Percentiles rank a stretch among this genome's conserved stretches.
phyloP scores from a whole-genome alignment of 2,888 invertebrate species.

The Hypercompe scribonia region DNA sequence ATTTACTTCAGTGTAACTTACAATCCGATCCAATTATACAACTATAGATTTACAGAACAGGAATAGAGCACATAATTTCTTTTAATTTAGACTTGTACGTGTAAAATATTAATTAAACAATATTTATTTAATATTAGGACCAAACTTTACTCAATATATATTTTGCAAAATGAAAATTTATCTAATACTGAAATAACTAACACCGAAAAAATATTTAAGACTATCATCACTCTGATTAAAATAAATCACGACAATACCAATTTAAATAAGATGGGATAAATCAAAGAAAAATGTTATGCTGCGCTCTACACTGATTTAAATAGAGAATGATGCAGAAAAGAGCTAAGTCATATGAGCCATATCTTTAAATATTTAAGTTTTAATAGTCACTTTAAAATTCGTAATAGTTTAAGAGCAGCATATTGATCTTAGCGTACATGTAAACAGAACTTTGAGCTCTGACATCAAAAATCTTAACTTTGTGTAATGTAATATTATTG shows the following conservation, averaged over 20 bases:
- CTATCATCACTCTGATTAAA: too few relatives aligned
- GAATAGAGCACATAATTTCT: too few relatives aligned
- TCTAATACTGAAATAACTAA: too few relatives aligned
- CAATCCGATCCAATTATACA: too few relatives aligned
- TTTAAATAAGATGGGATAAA: neutral
- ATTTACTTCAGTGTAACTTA: too few relatives aligned
- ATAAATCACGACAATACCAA: neutral
- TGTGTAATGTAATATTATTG: constrained; percentile 25
- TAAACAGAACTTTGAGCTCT: constrained; percentile 4
- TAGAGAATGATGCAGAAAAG: neutral
- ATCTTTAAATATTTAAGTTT: neutral
- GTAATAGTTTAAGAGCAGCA: neutral
- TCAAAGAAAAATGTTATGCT: neutral
- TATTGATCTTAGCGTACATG: neutral
- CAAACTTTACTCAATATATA: too few relatives aligned
- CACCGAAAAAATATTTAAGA: too few relatives aligned
- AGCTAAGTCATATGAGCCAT: neutral
- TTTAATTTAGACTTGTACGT: too few relatives aligned
- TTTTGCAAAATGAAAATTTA: too few relatives aligned
- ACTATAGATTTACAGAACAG: too few relatives aligned
- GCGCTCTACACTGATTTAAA: neutral
- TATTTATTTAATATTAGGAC: too few relatives aligned
- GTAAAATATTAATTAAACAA: too few relatives aligned
- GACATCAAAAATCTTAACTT: constrained; percentile 24
- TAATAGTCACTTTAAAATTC: neutral